These are phyloP conservation scores for Thalassaphorura encarpata DNA, from an alignment of 1,140 invertebrate species.

Conservation along the genomic window DNA sequence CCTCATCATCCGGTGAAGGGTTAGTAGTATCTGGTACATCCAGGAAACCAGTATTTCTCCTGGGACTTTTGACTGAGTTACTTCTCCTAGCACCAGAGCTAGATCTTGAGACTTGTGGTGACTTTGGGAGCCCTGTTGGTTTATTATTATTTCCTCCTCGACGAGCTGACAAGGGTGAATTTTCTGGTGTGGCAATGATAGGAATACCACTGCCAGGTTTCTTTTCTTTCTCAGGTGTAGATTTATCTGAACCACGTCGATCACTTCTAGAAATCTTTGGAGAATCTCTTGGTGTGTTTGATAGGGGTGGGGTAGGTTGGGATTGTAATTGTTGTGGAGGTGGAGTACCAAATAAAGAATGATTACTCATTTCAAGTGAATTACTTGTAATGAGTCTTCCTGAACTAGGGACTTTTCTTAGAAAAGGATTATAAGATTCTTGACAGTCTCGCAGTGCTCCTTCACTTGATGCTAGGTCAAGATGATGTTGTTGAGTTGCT, in stretches of 20 bases:
- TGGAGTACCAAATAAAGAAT: conserved; percentile 23
- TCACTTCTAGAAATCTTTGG: conserved; percentile 19
- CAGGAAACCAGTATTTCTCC: conserved; percentile 59
- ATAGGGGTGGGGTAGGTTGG: conserved; percentile 14
- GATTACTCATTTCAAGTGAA: conserved; percentile 29
- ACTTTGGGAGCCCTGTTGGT: conserved; percentile 27
- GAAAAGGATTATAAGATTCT: conserved; percentile 32
- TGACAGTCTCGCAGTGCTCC: conserved; percentile 27
- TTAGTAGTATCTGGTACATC: conserved; percentile 56
- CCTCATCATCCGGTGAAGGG: conserved; percentile 43
- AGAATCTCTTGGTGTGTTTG: conserved; percentile 17
- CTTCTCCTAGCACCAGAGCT: conserved; percentile 18
- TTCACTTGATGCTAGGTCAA: conserved; percentile 35
- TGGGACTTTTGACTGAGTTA: conserved; percentile 37
- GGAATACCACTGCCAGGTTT: conserved; percentile 20
- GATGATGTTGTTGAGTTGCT: conserved; percentile 28
- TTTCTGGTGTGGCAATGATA: conserved; percentile 31
- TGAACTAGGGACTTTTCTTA: conserved; percentile 32
- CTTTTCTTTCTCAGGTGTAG: conserved; percentile 24
- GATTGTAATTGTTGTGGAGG: conserved; percentile 18
- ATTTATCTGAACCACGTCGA: conserved; percentile 23
- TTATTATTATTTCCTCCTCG: conserved; percentile 21
- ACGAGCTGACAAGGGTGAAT: conserved; percentile 23
- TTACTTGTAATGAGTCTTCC: conserved; percentile 29
- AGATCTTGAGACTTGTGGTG: conserved; percentile 24